Conservation (phyloP, 1,140 invertebrate species). For the Drosophila micromelanica region DNA sequence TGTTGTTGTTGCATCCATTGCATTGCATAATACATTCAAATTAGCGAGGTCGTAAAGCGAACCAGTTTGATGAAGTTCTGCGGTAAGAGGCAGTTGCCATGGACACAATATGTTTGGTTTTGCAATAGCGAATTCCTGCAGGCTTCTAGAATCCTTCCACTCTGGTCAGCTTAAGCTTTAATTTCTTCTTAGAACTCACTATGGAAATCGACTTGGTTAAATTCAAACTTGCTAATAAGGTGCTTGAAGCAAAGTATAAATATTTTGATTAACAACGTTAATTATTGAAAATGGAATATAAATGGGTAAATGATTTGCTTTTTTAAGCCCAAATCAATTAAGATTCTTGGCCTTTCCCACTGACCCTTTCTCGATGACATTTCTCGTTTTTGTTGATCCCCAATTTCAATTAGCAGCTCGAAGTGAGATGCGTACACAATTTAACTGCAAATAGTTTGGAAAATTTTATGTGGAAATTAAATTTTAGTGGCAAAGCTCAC, state of each 20-base stretch:
- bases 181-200: not conserved
- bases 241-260: no score
- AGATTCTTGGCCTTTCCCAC: conserved; percentile 1
- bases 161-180: not conserved
- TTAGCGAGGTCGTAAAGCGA: not conserved
- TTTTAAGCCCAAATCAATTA: not conserved
- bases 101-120: not conserved
- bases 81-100: not conserved
- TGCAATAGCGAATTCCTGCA: not conserved
- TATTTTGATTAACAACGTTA: no score
- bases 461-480: conserved; percentile 25
- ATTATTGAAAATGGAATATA: no score
- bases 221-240: no score
- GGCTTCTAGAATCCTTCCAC: no score
- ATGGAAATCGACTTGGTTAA: not conserved
- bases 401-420: conserved; percentile 25
- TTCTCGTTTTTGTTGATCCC: not conserved
- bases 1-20: not conserved
- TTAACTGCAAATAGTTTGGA: conserved; percentile 27
- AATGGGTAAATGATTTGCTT: no score
- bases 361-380: not conserved
- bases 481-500: conserved; percentile 12
- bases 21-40: conserved; percentile 3
- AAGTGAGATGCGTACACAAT: conserved; percentile 17
- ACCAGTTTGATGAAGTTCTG: not conserved